phyloP scores from a whole-genome alignment of 2,113 vertebrate species.

The Perca fluviatilis region DNA sequence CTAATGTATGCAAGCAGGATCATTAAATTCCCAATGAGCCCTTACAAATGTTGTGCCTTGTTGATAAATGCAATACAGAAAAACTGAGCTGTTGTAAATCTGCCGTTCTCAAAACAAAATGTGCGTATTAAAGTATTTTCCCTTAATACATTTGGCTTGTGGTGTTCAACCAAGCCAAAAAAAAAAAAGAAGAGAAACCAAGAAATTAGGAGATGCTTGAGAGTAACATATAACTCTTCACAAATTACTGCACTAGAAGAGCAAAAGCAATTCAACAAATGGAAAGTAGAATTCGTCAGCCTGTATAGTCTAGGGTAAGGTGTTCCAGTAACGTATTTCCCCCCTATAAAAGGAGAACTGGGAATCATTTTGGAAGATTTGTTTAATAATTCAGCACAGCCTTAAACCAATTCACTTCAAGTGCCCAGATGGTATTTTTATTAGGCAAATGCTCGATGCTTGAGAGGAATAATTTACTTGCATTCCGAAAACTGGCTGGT shows the following conservation, averaged over 20 bases:
- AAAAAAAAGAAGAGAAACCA: neutral
- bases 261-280: slow-evolving; percentile 19
- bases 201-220: neutral
- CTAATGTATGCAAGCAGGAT: slow-evolving; percentile 50
- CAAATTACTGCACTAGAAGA: slow-evolving; percentile 4
- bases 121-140: slow-evolving; percentile 4
- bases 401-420: slow-evolving; percentile 78
- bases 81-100: slow-evolving; percentile 24
- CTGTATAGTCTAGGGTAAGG: slow-evolving; percentile 11
- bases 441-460: slow-evolving; percentile 74
- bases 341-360: slow-evolving; percentile 57
- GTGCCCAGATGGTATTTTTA: slow-evolving; percentile 82
- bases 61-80: slow-evolving; percentile 32
- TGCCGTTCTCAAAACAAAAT: slow-evolving; percentile 4
- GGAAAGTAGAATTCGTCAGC: slow-evolving; percentile 14
- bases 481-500: slow-evolving; percentile 54
- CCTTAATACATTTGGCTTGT: slow-evolving; percentile 1
- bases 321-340: slow-evolving; percentile 21
- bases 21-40: slow-evolving; percentile 59
- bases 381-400: slow-evolving; percentile 79
- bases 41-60: slow-evolving; percentile 16
- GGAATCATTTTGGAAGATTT: slow-evolving; percentile 72
- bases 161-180: slow-evolving; percentile 1
- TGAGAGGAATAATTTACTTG: slow-evolving; percentile 75
- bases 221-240: slow-evolving; percentile 5